Evolutionary conservation across 2,888 invertebrate genomes (phyloP).

Genomic region (Agrochola circellaris): DNA sequence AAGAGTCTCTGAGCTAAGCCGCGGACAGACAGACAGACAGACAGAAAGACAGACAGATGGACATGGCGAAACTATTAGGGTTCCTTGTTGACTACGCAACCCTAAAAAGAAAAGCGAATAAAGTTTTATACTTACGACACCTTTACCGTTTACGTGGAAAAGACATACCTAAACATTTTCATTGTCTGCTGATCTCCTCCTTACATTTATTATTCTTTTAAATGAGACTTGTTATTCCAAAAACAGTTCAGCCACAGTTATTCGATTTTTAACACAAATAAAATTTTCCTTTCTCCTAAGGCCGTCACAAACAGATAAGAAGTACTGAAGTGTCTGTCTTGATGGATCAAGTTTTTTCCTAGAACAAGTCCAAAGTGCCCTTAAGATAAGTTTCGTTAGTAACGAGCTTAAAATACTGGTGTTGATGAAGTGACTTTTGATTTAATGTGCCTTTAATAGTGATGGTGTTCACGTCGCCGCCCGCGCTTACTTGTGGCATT

Average conservation of each 20-base stretch:
- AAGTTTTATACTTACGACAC: not conserved
- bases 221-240: not conserved
- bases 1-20: no score
- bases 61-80: no score
- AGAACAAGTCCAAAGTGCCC: conserved; percentile 39
- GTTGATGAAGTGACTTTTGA: conserved; percentile 60
- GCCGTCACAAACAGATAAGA: conserved; percentile 30
- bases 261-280: conserved; percentile 5
- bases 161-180: not conserved
- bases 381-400: conserved; percentile 46
- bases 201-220: not conserved
- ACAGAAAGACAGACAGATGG: no score
- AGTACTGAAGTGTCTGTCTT: conserved; percentile 29
- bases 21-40: no score
- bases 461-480: conserved; percentile 29
- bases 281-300: not conserved
- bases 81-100: no score
- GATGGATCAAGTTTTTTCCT: conserved; percentile 28
- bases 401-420: conserved; percentile 51
- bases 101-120: not conserved
- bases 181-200: not conserved
- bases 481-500: conserved; percentile 29
- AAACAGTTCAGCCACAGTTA: conserved; percentile 1
- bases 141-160: not conserved
- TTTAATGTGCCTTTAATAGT: conserved; percentile 57